phyloP scores from a whole-genome alignment of 2,888 invertebrate species.

The Hirtodrosophila histrioides region DNA sequence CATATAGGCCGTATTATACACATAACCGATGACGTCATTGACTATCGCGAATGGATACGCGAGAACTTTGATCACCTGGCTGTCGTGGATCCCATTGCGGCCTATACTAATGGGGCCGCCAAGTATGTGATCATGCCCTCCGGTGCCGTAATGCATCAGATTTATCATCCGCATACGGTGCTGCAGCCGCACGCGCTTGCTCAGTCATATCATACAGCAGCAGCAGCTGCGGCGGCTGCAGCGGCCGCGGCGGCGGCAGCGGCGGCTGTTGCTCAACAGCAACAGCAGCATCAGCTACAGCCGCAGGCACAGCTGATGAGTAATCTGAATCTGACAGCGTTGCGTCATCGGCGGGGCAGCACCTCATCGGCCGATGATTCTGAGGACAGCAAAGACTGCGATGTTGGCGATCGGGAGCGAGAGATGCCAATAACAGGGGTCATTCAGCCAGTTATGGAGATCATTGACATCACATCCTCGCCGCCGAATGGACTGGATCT shows the following conservation, averaged over 20 bases:
- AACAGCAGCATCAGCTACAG: constrained; percentile 51
- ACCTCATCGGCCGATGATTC: constrained; percentile 84
- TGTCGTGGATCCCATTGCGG: constrained; percentile 76
- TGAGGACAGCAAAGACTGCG: constrained; percentile 84
- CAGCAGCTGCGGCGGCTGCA: constrained; percentile 52
- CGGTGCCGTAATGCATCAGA: constrained; percentile 71
- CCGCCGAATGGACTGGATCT: constrained; percentile 68
- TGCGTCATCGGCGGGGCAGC: constrained; percentile 82
- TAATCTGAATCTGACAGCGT: constrained; percentile 54
- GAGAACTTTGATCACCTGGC: constrained; percentile 83
- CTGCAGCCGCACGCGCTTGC: constrained; percentile 59
- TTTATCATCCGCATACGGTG: constrained; percentile 66
- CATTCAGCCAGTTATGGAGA: constrained; percentile 49
- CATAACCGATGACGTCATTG: constrained; percentile 95
- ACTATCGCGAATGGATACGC: constrained; percentile 86
- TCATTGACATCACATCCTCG: constrained; percentile 75
- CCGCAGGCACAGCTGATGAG: constrained; percentile 62
- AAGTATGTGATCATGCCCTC: constrained; percentile 80
- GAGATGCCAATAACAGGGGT: constrained; percentile 16
- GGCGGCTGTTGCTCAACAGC: constrained; percentile 38
- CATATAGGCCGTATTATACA: constrained; percentile 92
- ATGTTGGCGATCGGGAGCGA: constrained; percentile 77
- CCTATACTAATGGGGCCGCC: constrained; percentile 61
- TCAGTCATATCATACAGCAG: constrained; percentile 58
- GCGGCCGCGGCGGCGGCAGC: constrained; percentile 23